Base-by-base conservation (phyloP, 37 sponge, comb jelly and placozoan species). In the Cliona cf. orientalis region DNA sequence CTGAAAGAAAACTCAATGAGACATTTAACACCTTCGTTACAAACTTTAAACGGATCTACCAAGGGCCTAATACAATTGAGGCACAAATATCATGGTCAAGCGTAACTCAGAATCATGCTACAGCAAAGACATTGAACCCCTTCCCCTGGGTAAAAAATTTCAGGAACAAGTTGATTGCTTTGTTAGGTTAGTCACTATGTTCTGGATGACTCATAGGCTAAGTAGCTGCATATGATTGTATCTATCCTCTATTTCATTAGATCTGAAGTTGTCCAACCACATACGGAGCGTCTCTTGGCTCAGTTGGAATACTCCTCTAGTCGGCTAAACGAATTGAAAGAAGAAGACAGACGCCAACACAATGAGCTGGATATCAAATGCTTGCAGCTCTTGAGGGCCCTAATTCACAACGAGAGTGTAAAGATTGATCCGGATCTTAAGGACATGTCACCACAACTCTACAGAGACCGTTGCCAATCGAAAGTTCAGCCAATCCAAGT, bases 361-460 rank as follows among this genome's bases (percentile, higher is more conserved):
- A 78, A 76, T 25, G 41, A 25, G 37, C 78, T 88, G 53, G 83
- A 81, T 61, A 69, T 88, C 65, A 81, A 71, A 72, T 82, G 79
- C 55, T 73, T 88, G 12, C 89, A 82, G 66, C 76, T 87, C 42
- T 72, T 92, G n/a, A 38, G 93, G 40, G 89, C 85, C 17, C 68
- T 80, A 7, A 84, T 92, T 26, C 78, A 92, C 80, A 87, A 92
- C 64, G 85, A 87, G 42, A 84, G 87, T 26, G 64, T 81, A 74
- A 59, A 53, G 26, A 84, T 92, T 61, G 85, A 87, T 53, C 82
- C 88, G 3, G 72, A 84, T 26, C 35, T 69, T 37, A 87, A 76
- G 36, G 93, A 92, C 21, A 36, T 56, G 1, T 41, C 46, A n/a
- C 84, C 89, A 42, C 56, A 43, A 12, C 5, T 6, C 19, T 21